Base-by-base conservation (phyloP, 1,140 invertebrate species). In the Rhizoglyphus robini region DNA sequence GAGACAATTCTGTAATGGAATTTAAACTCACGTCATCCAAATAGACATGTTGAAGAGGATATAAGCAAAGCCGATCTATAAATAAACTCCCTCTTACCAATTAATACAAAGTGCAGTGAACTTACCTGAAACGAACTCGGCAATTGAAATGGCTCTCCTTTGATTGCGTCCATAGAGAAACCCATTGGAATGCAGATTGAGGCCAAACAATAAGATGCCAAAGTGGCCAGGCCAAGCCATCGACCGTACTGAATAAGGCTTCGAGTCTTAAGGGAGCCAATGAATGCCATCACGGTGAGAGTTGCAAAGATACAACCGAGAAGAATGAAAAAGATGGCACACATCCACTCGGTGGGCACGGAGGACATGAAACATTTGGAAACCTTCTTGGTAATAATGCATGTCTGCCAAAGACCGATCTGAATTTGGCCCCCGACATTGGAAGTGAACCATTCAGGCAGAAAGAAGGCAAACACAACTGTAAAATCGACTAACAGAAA, bases 121-220 rank as follows among this genome's bases (percentile, higher is more conserved):
- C 32, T 47, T 47, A 46, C 34, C 15, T 23, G 8, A 49, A 49
- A 63, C 30, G 88, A 93, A 76, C 91, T 93, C 2, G 92, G 93
- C 32, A 96, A 78, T 72, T 96, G 92, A 75, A 94, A 96, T 1
- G 90, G 87, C 75, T 94, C 88, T 2, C 92, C 92, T 59, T 91
- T 91, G 71, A 96, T 96, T 76, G 94, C 88, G 75, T 93, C 87
- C 30, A 94, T 87, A 76, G 93, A 85, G 73, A 96, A 96, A 29
- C 91, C 91, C 82, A 95, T 87, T 18, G 92, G 92, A 75, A 96
- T 95, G 72, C 96, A 90, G 0, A 96, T 90, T 62, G 92, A 91
- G 65, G 91, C 91, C 65, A 93, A 75, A 73, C 91, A 95, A 75
- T 95, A 96, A 31, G 94, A 77, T n/a, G 95, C 88, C 90, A 95